Percentiles rank a stretch among this genome's conserved stretches.
Conservation (phyloP, 2,113 vertebrate species). For the Melierax canorus region DNA sequence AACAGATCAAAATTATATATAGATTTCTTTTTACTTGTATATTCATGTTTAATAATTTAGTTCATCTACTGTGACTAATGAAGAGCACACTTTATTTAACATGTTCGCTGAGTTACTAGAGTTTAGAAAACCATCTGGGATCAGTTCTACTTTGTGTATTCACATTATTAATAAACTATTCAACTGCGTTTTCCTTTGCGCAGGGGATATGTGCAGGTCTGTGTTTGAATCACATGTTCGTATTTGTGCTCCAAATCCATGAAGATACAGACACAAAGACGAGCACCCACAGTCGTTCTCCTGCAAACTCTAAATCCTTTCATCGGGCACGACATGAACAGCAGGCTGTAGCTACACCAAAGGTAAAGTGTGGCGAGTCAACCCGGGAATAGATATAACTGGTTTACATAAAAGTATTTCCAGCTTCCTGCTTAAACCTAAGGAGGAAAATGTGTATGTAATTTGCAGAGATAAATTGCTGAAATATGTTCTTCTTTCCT, state of each 20-base stretch:
- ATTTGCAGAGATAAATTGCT: background rate
- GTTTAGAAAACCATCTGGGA: background rate
- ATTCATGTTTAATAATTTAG: background rate
- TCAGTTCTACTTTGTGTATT: background rate
- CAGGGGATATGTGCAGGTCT: background rate
- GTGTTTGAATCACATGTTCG: background rate
- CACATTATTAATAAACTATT: background rate
- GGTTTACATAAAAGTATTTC: background rate
- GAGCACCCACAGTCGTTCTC: background rate
- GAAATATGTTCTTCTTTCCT: background rate
- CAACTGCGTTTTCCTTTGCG: background rate
- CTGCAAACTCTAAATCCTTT: background rate
- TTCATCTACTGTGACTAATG: background rate
- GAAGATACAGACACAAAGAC: background rate
- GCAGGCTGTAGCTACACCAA: background rate
- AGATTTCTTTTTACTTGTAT: background rate
- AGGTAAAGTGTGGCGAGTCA: background rate
- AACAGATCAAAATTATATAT: background rate
- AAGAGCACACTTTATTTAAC: background rate
- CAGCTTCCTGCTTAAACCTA: background rate
- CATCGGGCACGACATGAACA: fast-evolving
- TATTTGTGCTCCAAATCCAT: background rate
- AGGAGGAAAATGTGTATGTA: background rate
- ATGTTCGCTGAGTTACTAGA: background rate
- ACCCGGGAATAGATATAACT: background rate